Evolutionary conservation across 1,140 invertebrate genomes (phyloP), one percentile per base, ranked within the genome.

Genomic region (Orchesella cincta): DNA sequence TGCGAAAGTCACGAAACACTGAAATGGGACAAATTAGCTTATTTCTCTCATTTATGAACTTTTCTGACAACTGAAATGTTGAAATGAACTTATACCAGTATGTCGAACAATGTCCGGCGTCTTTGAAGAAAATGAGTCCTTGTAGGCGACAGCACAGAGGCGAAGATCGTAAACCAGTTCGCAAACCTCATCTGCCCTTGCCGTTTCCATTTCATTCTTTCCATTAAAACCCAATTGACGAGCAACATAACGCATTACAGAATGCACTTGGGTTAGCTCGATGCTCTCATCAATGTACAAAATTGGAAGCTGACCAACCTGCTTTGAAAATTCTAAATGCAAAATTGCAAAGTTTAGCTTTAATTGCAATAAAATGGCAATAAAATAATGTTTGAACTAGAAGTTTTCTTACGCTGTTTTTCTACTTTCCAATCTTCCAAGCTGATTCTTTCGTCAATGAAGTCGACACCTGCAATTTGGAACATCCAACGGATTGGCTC

Each of bases 21-120:
- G 36, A 12, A 73, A 16, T 39, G 18, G 23, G 39, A 46, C 8
- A 20, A 20, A 46, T 12, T 46, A 46, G 20, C 20, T 46, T 46
- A 46, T 12, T 46, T 46, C 20, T 20, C 8, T 8, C 39, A 46
- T 46, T 12, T 12, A 23, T 57, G 3, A 57, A 57, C 54, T 57
- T n/a, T n/a, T n/a, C n/a, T n/a, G n/a, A n/a, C n/a, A n/a, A n/a
- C n/a, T n/a, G n/a, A n/a, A n/a, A n/a, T n/a, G n/a, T n/a, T n/a
- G n/a, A n/a, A n/a, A n/a, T n/a, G n/a, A 46, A 57, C 54, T 73
- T 73, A n/a, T n/a, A 39, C 71, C 71, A n/a, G 71, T 73, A 23
- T 73, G 71, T 31, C 71, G 34, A 5, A 73, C 39, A 73, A 73
- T 73, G 29, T 73, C 71, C 20, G 71, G 71, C 20, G 71, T 73